Base-by-base conservation (phyloP, 2,888 invertebrate species). In the Cremastobaeus sp. region DNA sequence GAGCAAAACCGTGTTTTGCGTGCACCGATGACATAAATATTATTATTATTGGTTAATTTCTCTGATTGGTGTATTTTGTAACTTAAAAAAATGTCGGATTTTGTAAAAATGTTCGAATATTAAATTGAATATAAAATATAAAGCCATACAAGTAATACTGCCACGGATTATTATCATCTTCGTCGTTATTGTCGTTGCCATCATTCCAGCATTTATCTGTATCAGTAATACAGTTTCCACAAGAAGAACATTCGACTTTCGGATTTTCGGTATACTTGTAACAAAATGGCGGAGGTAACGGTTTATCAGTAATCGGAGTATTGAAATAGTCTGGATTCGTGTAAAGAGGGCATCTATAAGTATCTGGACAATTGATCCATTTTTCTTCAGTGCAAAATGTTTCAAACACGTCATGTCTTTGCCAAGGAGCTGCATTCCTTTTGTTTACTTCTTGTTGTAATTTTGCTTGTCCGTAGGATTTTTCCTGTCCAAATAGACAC, bases 321-420 rank as follows among this genome's bases (percentile, higher is more conserved):
- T 50, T 34, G 12, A 30, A 2, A 4, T 41, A 39, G 11, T 21
- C 30, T 28, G 32, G 14, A 11, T 60, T 20, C 0, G 34, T 8
- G 32, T 83, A 86, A 12, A 86, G 45, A 1, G 87, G 85, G 65
- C 87, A 87, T 62, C 81, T 81, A 66, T 82, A 76, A 18, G 79
- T 82, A 1, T 77, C 83, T 0, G 82, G 76, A 48, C 87, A 87
- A 12, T 79, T 77, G n/a, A 87, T 76, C 87, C 87, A 87, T 11
- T 81, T 81, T 35, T 81, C 64, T 65, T 86, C 86, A 20, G 79
- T 79, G 45, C 87, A 87, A 55, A 79, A 79, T 1, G 18, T 52
- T 1, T 41, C 59, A n/a, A 82, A 81, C 2, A 72, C 78, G 0
- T 76, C 76, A 0, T 50, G 8, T 37, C 73, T 39, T 17, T 78